Evolutionary conservation across 2,113 vertebrate species (phyloP).

Genomic region (Prochilodus magdalenae): DNA sequence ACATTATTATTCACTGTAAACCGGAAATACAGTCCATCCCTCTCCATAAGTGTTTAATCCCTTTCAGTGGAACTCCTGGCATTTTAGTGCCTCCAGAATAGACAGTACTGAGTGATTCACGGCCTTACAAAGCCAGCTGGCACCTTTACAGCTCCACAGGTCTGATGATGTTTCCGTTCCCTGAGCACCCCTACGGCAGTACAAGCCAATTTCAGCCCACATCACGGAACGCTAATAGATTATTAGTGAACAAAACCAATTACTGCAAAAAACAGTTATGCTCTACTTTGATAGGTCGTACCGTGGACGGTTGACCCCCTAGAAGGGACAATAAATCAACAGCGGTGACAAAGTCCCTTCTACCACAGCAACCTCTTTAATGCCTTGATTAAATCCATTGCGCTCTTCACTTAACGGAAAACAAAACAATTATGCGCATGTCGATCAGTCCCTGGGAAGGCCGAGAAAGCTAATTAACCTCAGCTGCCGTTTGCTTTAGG

Average conservation of each 20-base stretch:
- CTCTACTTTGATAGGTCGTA: slow-evolving; percentile 35
- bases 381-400: slow-evolving; percentile 56
- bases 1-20: not conserved
- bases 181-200: not conserved
- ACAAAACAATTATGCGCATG: slow-evolving; percentile 56
- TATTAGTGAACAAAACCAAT: slow-evolving; percentile 49
- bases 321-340: slow-evolving; percentile 48
- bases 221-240: slow-evolving; percentile 38
- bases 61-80: not conserved
- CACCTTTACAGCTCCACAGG: not conserved
- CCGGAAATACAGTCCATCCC: not conserved
- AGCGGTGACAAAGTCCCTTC: slow-evolving; percentile 41
- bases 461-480: slow-evolving; percentile 58
- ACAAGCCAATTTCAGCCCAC: slow-evolving; percentile 24
- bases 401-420: slow-evolving; percentile 49
- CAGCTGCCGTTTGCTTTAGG: slow-evolving; percentile 32
- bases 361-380: slow-evolving; percentile 40
- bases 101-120: not conserved
- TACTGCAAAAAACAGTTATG: slow-evolving; percentile 54
- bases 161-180: not conserved
- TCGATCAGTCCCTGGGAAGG: slow-evolving; percentile 41
- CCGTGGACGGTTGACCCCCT: slow-evolving; percentile 37
- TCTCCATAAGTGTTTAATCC: not conserved
- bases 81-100: not conserved
- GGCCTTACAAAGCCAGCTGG: not conserved